A percentile compares a stretch with the other conserved stretches of the same genome.
Evolutionary conservation across 2,113 vertebrate genomes (phyloP).

Genomic region (Tachuris rubrigastra): DNA sequence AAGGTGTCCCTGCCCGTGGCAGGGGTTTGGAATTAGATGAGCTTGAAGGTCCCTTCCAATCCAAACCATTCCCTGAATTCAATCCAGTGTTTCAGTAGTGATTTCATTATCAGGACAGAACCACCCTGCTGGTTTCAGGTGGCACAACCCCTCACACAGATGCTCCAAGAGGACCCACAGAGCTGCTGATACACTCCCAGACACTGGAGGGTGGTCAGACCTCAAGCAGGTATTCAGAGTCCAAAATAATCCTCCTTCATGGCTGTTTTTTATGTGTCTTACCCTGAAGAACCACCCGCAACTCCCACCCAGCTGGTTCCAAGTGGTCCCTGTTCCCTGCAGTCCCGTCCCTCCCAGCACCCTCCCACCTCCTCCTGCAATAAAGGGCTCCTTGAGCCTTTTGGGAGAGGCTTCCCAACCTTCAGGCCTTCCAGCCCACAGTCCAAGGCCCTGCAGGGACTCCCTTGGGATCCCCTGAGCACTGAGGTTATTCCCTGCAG

Average conservation of each 20-base stretch:
- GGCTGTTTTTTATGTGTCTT: background rate
- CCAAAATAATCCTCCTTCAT: background rate
- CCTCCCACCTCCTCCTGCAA: background rate
- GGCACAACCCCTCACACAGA: accelerated
- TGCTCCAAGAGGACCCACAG: background rate
- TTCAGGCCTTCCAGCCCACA: background rate
- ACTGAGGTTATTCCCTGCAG: background rate
- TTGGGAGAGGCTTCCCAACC: too few relatives aligned
- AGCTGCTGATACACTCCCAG: background rate
- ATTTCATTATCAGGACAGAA: background rate
- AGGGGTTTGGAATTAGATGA: background rate
- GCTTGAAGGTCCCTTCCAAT: background rate
- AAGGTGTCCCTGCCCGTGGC: background rate
- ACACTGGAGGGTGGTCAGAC: background rate
- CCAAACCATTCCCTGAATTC: background rate
- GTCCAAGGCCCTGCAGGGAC: background rate
- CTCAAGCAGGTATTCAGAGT: accelerated
- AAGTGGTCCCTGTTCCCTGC: accelerated
- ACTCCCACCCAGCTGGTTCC: accelerated
- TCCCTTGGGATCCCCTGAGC: background rate
- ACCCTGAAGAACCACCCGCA: background rate
- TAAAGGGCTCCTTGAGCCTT: background rate
- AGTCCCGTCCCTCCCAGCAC: background rate
- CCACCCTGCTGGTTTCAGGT: background rate
- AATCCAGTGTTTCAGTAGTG: background rate